Evolutionary conservation across 2,888 invertebrate species (phyloP), one percentile per base, ranked within the genome.

Genomic region (Oligia latruncula): DNA sequence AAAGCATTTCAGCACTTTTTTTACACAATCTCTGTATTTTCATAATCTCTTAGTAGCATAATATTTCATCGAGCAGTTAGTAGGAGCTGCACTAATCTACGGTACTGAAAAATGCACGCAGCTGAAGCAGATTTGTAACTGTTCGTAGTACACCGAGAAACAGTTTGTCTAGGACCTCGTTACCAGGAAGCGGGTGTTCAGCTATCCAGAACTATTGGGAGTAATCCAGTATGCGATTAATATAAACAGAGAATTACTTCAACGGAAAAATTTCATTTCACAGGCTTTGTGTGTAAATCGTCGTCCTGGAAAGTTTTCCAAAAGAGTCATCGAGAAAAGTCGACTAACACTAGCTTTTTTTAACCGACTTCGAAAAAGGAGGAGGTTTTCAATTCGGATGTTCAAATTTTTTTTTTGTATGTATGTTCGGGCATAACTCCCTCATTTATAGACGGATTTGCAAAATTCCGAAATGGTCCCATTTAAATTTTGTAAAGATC

Each of bases 91-190:
- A 70, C 60, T 80, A 70, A 84, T 70, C 72, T 66, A n/a, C n/a
- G n/a, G 70, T 71, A 55, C 35, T 73, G 71, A 81, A 83, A 76
- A 76, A 71, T 81, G 70, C 62, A 76, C 46, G 55, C 46, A 9
- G 46, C 46, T n/a, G 29, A 46, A 29, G 49, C 40, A 66, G 55
- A 79, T 84, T 81, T 85, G 72, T 83, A 75, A 71, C 73, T 66
- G 84, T 55, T 80, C 73, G 15, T 29, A 35, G 64, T 71, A 55
- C 60, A 71, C 43, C 15, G 20, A 65, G 52, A 13, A 55, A 52
- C 55, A 8, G 35, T 83, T 84, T 84, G 1, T 70, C 70, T 55
- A 29, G 13, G 13, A 13, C 29, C 78, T 83, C 71, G 55, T 83
- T 77, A 75, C 1, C 49, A 35, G 9, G 76, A 46, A 77, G 40